Conservation (phyloP, 2,797 vertebrate genomes). For the Pteropus rufus region DNA sequence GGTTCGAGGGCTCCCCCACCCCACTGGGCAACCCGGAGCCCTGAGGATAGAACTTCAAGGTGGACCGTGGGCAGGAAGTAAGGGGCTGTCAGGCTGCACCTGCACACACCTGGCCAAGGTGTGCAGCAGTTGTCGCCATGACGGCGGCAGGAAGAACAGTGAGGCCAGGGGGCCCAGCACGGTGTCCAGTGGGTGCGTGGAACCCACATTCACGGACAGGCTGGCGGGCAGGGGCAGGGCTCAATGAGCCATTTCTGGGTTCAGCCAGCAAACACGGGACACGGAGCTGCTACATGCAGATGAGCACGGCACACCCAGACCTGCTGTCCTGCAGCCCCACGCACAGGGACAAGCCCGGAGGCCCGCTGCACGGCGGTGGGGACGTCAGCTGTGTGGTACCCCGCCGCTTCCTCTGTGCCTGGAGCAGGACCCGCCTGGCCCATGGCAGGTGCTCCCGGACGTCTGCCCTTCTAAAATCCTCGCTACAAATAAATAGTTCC, state of each 20-base stretch:
- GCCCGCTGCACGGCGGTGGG: no score
- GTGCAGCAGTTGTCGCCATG: no score
- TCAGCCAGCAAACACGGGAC: background rate
- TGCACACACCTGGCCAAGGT: background rate
- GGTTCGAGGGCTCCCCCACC: background rate
- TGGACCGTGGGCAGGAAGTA: no score
- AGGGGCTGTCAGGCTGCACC: background rate
- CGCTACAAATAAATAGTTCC: background rate
- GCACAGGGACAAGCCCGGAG: no score
- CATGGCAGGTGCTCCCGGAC: rapidly evolving
- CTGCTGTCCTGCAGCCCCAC: rapidly evolving
- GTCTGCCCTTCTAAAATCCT: background rate
- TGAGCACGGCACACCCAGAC: rapidly evolving
- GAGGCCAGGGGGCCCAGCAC: background rate
- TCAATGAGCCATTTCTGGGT: background rate
- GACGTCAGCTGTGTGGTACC: no score
- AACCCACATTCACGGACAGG: rapidly evolving
- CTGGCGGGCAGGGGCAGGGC: rapidly evolving
- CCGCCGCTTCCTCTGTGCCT: background rate
- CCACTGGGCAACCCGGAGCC: background rate
- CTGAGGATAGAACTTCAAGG: background rate
- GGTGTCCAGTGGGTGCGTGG: background rate
- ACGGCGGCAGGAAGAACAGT: rapidly evolving
- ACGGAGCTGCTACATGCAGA: rapidly evolving
- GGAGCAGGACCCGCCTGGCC: background rate